These are phyloP conservation scores for Neoitamus cyanurus DNA, from an alignment of 2,888 invertebrate genomes.

Conservation along the genomic window DNA sequence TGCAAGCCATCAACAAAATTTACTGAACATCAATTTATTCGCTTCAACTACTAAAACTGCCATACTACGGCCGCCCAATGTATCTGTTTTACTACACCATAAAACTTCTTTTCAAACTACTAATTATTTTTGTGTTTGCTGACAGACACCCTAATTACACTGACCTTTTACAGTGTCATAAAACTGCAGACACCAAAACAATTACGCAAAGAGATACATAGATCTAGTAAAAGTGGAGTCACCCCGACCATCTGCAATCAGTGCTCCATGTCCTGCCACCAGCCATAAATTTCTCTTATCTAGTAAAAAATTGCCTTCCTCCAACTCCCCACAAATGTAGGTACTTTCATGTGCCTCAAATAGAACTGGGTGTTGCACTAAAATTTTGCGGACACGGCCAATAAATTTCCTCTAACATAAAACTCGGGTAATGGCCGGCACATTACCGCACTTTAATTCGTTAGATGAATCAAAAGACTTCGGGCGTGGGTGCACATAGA, in stretches of 20 bases:
- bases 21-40: too few species aligned
- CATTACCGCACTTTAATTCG: conserved; percentile 11
- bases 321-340: background rate
- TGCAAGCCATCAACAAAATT: too few species aligned
- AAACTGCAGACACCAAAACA: background rate
- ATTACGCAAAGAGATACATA: background rate
- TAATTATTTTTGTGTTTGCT: background rate
- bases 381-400: conserved; percentile 12
- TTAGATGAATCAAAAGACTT: background rate
- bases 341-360: conserved; percentile 3
- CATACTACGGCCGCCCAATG: too few species aligned
- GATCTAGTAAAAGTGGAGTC: background rate
- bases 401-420: conserved; percentile 20
- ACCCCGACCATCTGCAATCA: background rate
- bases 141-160: background rate
- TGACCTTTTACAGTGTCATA: background rate
- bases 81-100: too few species aligned
- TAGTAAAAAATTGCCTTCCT: conserved; percentile 1
- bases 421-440: conserved; percentile 16
- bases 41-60: too few species aligned
- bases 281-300: conserved; percentile 8
- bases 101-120: background rate
- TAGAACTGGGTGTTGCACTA: background rate
- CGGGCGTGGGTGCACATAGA: background rate
- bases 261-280: background rate